Evolutionary conservation across 2,113 vertebrate species (phyloP).

Genomic region (Coptodon rendalli): DNA sequence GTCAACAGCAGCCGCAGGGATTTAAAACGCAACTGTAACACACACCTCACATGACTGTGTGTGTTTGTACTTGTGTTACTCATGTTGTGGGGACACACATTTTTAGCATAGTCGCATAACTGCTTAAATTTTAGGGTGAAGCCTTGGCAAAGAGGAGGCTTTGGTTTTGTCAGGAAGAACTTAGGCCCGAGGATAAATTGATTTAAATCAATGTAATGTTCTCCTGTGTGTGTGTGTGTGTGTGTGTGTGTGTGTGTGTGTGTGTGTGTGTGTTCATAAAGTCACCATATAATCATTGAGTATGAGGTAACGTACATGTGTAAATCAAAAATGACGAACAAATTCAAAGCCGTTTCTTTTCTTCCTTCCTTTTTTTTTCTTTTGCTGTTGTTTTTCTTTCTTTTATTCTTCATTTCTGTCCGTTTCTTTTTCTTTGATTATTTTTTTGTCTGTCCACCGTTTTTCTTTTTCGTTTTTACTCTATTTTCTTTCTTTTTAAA

Average conservation of each 20-base stretch:
- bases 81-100: not conserved
- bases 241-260: not conserved
- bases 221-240: not conserved
- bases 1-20: slow-evolving; percentile 15
- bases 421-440: not conserved
- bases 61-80: not conserved
- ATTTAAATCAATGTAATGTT: not conserved
- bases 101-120: not conserved
- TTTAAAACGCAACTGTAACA: not conserved
- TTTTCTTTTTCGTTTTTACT: not conserved
- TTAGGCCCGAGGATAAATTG: not conserved
- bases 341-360: not conserved
- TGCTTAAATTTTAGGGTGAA: not conserved
- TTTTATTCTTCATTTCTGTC: not conserved
- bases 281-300: not conserved
- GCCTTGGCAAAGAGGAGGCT: not conserved
- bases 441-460: not conserved
- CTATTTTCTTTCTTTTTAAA: not conserved
- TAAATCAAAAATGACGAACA: not conserved
- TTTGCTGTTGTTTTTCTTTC: not conserved
- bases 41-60: not conserved
- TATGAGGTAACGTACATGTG: not conserved
- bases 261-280: not conserved
- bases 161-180: not conserved
- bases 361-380: not conserved